Percentiles rank a stretch among this genome's conserved stretches.
These are phyloP conservation scores for Drosophila auraria DNA, from an alignment of 1,140 invertebrate genomes.

Conservation along the genomic window DNA sequence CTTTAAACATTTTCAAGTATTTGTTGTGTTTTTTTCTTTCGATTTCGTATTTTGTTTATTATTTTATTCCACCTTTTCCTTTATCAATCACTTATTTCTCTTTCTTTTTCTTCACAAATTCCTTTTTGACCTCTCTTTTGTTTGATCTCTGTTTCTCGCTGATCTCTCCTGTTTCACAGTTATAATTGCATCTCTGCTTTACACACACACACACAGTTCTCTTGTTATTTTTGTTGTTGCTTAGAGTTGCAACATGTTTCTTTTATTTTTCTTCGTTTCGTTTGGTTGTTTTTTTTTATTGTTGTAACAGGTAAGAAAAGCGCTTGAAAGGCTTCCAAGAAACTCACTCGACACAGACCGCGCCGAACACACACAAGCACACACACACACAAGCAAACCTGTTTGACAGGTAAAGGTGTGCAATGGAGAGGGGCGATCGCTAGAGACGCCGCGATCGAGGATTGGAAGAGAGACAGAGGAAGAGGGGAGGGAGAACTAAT, in stretches of 20 bases:
- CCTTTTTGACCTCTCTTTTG: neutral
- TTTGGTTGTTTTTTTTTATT: slow-evolving; percentile 47
- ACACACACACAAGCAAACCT: slow-evolving; percentile 49
- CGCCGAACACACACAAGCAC: slow-evolving; percentile 6
- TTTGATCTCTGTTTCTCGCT: slow-evolving; percentile 12
- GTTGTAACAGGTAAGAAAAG: slow-evolving; percentile 59
- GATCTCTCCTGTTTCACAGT: slow-evolving; percentile 40
- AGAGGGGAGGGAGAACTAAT: slow-evolving; percentile 16
- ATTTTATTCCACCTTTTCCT: neutral
- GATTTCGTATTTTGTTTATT: neutral
- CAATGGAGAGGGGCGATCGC: slow-evolving; percentile 32
- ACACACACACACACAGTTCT: neutral
- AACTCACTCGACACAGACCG: slow-evolving; percentile 31
- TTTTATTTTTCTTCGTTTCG: slow-evolving; percentile 10
- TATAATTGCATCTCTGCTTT: slow-evolving; percentile 24
- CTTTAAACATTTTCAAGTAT: neutral
- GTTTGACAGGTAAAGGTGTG: slow-evolving; percentile 73
- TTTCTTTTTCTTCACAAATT: neutral
- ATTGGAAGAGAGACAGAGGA: slow-evolving; percentile 3
- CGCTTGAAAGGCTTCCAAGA: slow-evolving; percentile 84
- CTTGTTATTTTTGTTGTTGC: slow-evolving; percentile 20
- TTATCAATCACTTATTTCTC: neutral
- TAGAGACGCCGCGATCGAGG: slow-evolving; percentile 31
- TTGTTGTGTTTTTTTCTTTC: too few relatives aligned
- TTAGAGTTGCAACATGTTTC: slow-evolving; percentile 39